Conservation (phyloP, 1,140 invertebrate species). For the Drosophila jambulina region DNA sequence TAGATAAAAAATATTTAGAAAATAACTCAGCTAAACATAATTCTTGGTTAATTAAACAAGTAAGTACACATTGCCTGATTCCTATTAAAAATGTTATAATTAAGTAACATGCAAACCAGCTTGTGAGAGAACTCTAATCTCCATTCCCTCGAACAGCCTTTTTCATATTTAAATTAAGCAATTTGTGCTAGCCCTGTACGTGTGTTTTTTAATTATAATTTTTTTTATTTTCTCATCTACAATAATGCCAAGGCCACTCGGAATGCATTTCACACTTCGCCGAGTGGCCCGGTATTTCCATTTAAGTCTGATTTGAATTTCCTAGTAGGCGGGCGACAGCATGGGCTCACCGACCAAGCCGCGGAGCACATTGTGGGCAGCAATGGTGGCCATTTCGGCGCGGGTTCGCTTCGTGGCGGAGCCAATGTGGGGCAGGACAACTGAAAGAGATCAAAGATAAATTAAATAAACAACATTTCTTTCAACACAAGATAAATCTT, state of each 20-base stretch:
- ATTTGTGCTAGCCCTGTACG: background rate
- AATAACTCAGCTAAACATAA: background rate
- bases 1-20: background rate
- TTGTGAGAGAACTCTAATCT: background rate
- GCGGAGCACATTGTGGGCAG: conserved; percentile 92
- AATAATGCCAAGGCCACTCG: conserved; percentile 25
- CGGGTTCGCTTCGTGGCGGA: conserved; percentile 92
- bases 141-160: background rate
- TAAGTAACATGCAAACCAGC: background rate
- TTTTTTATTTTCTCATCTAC: conserved; percentile 49
- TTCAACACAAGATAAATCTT: background rate
- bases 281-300: conserved; percentile 5
- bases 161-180: conserved; percentile 13
- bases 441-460: conserved; percentile 59
- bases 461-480: background rate
- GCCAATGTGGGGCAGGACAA: conserved; percentile 94
- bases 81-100: background rate
- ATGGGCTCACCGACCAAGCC: conserved; percentile 89
- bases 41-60: background rate
- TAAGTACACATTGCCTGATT: background rate
- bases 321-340: conserved; percentile 86
- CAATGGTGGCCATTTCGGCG: conserved; percentile 91
- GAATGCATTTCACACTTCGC: conserved; percentile 32
- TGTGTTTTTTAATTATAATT: conserved; percentile 9
- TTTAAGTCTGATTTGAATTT: background rate